Conservation (phyloP, 2,113 vertebrate species). For the Labeo catla region DNA sequence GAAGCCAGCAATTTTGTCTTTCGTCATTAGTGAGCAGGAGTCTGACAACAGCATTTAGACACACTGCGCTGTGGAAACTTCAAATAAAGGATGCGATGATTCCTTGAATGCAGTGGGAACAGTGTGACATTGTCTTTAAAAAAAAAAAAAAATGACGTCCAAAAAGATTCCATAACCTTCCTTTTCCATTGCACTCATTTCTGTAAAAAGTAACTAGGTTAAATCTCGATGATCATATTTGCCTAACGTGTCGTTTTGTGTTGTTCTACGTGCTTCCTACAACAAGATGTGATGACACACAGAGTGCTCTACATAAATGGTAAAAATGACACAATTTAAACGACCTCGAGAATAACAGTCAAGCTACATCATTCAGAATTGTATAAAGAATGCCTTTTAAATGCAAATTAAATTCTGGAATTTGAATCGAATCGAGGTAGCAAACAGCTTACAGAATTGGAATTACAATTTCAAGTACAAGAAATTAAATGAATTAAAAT, state of each 20-base stretch:
- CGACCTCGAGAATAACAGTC: not conserved
- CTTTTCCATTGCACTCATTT: conserved; percentile 45
- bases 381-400: not conserved
- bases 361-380: not conserved
- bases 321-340: not conserved
- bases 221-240: conserved; percentile 30
- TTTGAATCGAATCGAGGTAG: not conserved
- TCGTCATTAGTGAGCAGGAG: not conserved
- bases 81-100: not conserved
- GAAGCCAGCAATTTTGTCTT: not conserved
- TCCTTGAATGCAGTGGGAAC: conserved; percentile 15
- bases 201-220: conserved; percentile 24
- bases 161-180: conserved; percentile 11
- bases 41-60: not conserved
- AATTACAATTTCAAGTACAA: not conserved
- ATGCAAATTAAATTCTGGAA: not conserved
- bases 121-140: conserved; percentile 31
- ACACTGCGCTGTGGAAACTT: not conserved
- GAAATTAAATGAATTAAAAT: not conserved
- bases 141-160: not conserved
- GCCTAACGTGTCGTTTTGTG: conserved; percentile 20
- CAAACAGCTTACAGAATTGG: not conserved
- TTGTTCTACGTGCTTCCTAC: not conserved
- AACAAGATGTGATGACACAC: not conserved
- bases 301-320: not conserved